Conservation (phyloP, 2,888 invertebrate species). For the Eilema sororculum region DNA sequence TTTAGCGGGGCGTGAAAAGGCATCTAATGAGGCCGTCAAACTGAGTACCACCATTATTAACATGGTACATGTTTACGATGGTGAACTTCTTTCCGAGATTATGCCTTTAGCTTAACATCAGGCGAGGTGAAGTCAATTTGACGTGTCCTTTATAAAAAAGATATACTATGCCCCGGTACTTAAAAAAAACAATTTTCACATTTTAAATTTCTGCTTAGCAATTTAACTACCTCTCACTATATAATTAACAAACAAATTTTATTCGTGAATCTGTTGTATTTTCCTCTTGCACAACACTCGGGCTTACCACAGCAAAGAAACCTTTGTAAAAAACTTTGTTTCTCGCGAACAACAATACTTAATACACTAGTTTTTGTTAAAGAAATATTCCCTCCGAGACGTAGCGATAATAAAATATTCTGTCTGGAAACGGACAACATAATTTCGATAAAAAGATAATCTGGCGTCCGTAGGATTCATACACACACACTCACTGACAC, state of each 20-base stretch:
- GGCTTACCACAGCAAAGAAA: conserved; percentile 11
- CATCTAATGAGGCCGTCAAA: no score
- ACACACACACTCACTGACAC: no score
- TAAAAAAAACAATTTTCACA: background rate
- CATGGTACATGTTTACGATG: no score
- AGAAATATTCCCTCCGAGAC: background rate
- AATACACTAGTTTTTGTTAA: conserved; percentile 20
- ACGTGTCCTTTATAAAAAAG: no score
- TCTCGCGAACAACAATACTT: conserved; percentile 32
- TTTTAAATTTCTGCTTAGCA: background rate
- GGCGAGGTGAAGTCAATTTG: no score
- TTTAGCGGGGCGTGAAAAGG: no score
- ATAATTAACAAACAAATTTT: conserved; percentile 23
- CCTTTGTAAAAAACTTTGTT: conserved; percentile 30
- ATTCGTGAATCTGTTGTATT: conserved; percentile 18
- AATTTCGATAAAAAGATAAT: conserved; percentile 63
- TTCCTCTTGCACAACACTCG: conserved; percentile 16
- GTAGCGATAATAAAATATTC: conserved; percentile 27
- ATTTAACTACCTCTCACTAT: background rate
- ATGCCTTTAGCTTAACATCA: no score
- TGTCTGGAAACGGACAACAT: conserved; percentile 40
- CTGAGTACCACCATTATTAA: no score
- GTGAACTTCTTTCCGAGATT: no score
- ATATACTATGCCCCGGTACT: no score
- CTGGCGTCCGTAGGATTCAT: conserved; percentile 37